phyloP scores from a whole-genome alignment of 2,113 vertebrate species.

The Strix aluco region DNA sequence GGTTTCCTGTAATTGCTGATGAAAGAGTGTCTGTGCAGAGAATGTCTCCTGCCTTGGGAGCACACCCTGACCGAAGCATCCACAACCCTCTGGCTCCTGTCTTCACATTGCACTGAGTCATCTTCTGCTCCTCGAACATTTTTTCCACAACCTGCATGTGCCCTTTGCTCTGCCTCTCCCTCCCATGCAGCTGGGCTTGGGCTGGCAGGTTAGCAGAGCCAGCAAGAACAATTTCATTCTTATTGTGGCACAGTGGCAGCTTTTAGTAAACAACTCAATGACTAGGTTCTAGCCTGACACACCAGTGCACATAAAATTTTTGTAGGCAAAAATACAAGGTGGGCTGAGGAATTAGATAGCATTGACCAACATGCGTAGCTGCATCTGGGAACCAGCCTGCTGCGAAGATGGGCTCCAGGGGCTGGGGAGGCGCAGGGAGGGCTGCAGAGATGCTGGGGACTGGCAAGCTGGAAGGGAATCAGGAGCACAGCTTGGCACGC shows the following conservation, averaged over 20 bases:
- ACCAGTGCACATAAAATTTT: neutral
- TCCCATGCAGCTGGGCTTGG: neutral
- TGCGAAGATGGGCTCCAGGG: neutral
- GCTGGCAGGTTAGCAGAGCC: neutral
- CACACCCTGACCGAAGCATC: fast-evolving
- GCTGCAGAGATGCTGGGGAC: neutral
- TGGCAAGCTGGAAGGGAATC: neutral
- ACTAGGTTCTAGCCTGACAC: neutral
- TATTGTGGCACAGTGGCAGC: neutral
- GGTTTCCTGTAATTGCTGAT: neutral
- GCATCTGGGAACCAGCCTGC: neutral
- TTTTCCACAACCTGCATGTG: fast-evolving
- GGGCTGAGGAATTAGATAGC: neutral
- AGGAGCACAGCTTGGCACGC: neutral
- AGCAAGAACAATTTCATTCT: neutral
- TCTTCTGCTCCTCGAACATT: neutral
- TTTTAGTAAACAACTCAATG: fast-evolving
- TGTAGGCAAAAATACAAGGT: neutral
- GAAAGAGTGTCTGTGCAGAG: neutral
- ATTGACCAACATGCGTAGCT: neutral
- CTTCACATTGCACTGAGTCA: fast-evolving
- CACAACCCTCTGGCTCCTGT: neutral
- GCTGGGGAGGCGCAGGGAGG: neutral
- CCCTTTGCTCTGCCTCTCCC: neutral
- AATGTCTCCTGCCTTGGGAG: neutral